Conservation (phyloP, 2,888 invertebrate species). For the Syrista parreyssii region DNA sequence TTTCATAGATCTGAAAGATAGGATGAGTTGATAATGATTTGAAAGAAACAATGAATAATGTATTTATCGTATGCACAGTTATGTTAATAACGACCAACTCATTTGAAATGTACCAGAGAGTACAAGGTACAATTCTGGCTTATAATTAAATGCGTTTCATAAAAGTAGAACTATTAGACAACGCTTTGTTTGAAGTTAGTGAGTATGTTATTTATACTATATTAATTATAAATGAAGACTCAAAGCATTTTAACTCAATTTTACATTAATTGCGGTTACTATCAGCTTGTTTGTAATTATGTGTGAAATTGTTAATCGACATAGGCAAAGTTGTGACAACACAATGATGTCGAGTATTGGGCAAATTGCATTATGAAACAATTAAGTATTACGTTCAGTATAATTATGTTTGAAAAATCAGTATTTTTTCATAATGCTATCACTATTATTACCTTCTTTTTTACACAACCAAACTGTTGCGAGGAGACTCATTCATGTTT, state of each 20-base stretch:
- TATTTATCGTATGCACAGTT: constrained; percentile 2
- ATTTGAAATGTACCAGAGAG: constrained; percentile 18
- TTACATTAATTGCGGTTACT: neutral
- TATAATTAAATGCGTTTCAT: neutral
- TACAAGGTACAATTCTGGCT: neutral
- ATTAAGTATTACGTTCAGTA: neutral
- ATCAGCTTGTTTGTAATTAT: neutral
- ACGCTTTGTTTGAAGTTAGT: neutral
- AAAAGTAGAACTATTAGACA: neutral
- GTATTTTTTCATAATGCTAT: neutral
- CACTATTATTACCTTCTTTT: neutral
- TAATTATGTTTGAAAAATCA: neutral
- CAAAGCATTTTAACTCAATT: neutral
- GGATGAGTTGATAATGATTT: neutral
- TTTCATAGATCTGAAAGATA: neutral
- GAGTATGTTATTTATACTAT: neutral
- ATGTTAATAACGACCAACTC: constrained; percentile 4
- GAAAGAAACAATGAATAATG: neutral
- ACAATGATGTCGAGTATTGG: neutral
- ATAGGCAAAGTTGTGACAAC: neutral
- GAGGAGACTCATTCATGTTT: neutral
- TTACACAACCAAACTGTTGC: neutral
- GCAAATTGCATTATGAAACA: neutral
- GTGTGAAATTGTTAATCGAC: neutral
- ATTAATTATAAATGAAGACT: neutral